These are phyloP conservation scores for Pogonocherus hispidulus DNA, from an alignment of 2,888 invertebrate species.

Conservation along the genomic window DNA sequence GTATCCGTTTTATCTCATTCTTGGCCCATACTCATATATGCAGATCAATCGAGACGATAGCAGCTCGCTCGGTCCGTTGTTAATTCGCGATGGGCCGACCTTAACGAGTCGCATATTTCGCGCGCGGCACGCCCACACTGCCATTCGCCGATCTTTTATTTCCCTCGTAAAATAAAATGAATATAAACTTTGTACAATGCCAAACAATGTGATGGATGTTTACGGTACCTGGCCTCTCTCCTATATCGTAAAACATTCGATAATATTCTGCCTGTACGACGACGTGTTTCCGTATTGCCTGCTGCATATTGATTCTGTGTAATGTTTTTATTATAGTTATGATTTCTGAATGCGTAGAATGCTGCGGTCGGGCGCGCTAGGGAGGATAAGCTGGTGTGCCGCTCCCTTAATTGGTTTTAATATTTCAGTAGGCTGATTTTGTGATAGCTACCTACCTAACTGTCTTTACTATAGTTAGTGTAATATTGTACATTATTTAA, in stretches of 20 bases:
- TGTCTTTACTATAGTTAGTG: too few species aligned
- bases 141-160: slow-evolving; percentile 19
- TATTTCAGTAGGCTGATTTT: background rate
- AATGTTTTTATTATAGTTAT: slow-evolving; percentile 1
- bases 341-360: slow-evolving; percentile 7
- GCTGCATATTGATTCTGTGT: slow-evolving; percentile 30
- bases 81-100: slow-evolving; percentile 29
- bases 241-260: slow-evolving; percentile 17
- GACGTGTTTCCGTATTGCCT: slow-evolving; percentile 31
- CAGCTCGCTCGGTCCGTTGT: slow-evolving; percentile 11
- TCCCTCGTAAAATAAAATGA: slow-evolving; percentile 29
- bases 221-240: slow-evolving; percentile 28
- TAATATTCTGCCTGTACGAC: slow-evolving; percentile 25
- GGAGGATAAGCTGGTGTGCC: background rate
- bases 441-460: background rate
- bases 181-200: slow-evolving; percentile 31
- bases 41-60: slow-evolving; percentile 21
- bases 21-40: slow-evolving; percentile 9
- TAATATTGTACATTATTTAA: too few species aligned
- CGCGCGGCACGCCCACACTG: slow-evolving; percentile 26
- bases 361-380: background rate
- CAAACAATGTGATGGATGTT: slow-evolving; percentile 33
- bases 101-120: slow-evolving; percentile 29
- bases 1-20: slow-evolving; percentile 8
- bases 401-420: background rate